phyloP scores from a whole-genome alignment of 2,888 invertebrate species.

The Fabriciana adippe region DNA sequence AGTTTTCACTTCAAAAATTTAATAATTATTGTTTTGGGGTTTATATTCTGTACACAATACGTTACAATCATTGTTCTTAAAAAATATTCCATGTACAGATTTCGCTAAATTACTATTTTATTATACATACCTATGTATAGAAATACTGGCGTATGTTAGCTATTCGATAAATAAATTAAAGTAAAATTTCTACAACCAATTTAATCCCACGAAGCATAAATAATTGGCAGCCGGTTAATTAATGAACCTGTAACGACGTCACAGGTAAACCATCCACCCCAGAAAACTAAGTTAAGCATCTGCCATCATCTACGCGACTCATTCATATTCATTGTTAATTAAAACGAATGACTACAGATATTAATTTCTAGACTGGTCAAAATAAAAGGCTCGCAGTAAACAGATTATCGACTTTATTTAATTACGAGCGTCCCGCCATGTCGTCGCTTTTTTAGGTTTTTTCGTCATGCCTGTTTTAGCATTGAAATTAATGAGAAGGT shows the following conservation, averaged over 20 bases:
- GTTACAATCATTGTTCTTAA: too few relatives aligned
- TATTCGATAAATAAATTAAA: background rate
- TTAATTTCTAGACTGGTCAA: constrained; percentile 51
- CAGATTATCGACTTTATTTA: constrained; percentile 23
- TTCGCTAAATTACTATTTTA: too few relatives aligned
- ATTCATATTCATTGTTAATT: constrained; percentile 71
- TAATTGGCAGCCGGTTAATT: constrained; percentile 18
- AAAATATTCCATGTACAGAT: too few relatives aligned
- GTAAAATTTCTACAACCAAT: background rate
- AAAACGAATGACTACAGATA: constrained; percentile 65
- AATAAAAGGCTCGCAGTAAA: constrained; percentile 12
- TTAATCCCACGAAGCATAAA: background rate
- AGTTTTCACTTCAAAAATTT: too few relatives aligned
- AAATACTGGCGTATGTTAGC: too few relatives aligned
- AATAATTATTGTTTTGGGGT: too few relatives aligned
- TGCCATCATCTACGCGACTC: constrained; percentile 54
- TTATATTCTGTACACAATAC: too few relatives aligned
- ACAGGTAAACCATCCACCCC: constrained; percentile 14
- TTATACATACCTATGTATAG: too few relatives aligned
- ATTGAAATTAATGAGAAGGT: background rate
- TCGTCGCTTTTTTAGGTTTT: constrained; percentile 4
- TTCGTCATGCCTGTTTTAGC: background rate
- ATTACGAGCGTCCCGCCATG: constrained; percentile 5
- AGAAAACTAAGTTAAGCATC: constrained; percentile 29
- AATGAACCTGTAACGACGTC: constrained; percentile 18